phyloP scores from a whole-genome alignment of 2,797 vertebrate genomes.

The Gorsachius magnificus region DNA sequence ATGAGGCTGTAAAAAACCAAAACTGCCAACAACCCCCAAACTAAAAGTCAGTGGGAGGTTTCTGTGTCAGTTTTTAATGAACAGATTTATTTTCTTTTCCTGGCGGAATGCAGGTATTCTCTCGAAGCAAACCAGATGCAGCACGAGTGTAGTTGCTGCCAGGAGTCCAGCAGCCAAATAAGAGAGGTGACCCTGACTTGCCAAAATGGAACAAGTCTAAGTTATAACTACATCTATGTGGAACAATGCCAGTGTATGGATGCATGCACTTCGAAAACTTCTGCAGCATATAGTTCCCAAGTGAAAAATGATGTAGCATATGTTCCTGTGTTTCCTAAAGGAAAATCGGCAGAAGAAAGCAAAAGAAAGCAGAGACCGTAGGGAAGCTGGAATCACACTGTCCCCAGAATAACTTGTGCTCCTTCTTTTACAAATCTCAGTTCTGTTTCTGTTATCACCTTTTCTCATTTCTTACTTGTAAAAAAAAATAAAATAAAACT shows the following conservation, averaged over 20 bases:
- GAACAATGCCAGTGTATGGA: slow-evolving; percentile 80
- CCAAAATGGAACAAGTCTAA: slow-evolving; percentile 44
- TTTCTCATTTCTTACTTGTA: neutral
- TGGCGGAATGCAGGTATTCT: slow-evolving; percentile 78
- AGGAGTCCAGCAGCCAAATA: slow-evolving; percentile 72
- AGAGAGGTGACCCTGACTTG: slow-evolving; percentile 80
- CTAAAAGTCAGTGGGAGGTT: neutral
- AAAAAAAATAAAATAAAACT: neutral
- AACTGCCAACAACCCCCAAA: rapidly evolving
- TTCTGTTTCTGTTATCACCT: neutral
- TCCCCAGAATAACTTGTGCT: neutral
- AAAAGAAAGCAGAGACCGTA: neutral
- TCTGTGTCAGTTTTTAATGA: neutral
- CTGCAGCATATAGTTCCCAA: neutral
- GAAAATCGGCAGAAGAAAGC: neutral
- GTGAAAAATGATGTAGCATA: neutral
- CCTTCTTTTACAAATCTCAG: neutral
- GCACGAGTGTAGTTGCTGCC: slow-evolving; percentile 84
- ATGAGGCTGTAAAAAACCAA: neutral
- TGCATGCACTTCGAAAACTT: neutral
- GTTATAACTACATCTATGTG: slow-evolving; percentile 75
- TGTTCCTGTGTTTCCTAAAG: rapidly evolving
- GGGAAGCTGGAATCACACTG: neutral
- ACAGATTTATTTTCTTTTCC: neutral
- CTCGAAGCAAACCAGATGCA: slow-evolving; percentile 70